Evolutionary conservation across 2,113 vertebrate species (phyloP).

Genomic region (Aptenodytes forsteri): DNA sequence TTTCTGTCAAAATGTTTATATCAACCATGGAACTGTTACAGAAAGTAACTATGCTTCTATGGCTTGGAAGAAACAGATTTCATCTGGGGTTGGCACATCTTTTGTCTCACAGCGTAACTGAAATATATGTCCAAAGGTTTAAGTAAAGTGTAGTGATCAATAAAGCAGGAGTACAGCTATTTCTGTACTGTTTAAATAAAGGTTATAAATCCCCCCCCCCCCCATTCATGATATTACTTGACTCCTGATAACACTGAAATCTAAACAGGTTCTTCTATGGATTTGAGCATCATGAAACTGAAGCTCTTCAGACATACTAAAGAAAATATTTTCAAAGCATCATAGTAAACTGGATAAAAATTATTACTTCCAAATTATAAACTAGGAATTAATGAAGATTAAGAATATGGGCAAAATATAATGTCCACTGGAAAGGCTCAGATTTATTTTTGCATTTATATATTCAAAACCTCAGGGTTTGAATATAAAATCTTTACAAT

Average conservation of each 20-base stretch:
- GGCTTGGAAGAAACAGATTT: conserved; percentile 8
- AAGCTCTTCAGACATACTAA: background rate
- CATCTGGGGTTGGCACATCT: background rate
- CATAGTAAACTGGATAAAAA: background rate
- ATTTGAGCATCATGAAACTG: background rate
- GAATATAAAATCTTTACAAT: background rate
- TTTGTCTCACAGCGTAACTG: background rate
- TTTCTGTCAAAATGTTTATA: conserved; percentile 72
- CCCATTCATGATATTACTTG: background rate
- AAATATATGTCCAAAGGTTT: background rate
- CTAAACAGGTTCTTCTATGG: background rate
- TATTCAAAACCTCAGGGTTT: background rate
- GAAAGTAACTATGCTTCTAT: conserved; percentile 12
- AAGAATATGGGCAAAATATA: background rate
- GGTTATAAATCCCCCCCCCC: background rate
- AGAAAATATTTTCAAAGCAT: background rate
- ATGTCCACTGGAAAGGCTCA: background rate
- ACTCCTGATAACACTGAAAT: background rate
- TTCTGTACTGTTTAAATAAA: background rate
- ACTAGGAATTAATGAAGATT: background rate
- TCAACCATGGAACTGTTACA: conserved; percentile 32
- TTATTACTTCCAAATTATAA: background rate
- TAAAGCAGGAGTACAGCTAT: background rate
- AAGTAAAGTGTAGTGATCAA: background rate
- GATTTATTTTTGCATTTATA: background rate